These are phyloP conservation scores for Chlamydotis undulata DNA, from an alignment of 2,113 vertebrate species.

Conservation along the genomic window DNA sequence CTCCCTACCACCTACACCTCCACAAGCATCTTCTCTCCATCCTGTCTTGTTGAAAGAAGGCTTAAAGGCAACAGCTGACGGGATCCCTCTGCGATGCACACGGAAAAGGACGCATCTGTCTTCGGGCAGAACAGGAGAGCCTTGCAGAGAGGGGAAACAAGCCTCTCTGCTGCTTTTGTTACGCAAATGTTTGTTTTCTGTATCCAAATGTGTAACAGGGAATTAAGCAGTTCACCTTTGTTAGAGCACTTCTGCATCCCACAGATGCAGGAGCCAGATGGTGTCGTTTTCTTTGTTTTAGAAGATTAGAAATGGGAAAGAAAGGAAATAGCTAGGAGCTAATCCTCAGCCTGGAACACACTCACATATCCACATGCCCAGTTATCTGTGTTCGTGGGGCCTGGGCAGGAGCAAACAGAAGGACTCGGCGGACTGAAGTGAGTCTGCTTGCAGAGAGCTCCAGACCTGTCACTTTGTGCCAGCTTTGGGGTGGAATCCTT, in stretches of 20 bases:
- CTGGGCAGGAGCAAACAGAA: neutral
- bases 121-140: neutral
- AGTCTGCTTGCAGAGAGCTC: neutral
- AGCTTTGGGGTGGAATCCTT: neutral
- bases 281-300: conserved; percentile 58
- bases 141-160: neutral
- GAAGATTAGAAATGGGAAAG: conserved; percentile 59
- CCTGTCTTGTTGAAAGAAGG: neutral
- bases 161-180: neutral
- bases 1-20: conserved; percentile 5
- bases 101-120: conserved; percentile 24
- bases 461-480: neutral
- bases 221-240: conserved; percentile 71
- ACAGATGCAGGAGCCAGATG: conserved; percentile 66
- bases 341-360: neutral
- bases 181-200: conserved; percentile 35
- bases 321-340: neutral
- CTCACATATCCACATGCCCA: neutral
- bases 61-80: neutral
- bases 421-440: neutral
- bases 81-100: neutral
- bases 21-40: neutral
- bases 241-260: conserved; percentile 32
- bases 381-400: neutral
- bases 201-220: conserved; percentile 39